phyloP scores from a whole-genome alignment of 2,888 invertebrate genomes.

The Pachycephus smyrnensis region DNA sequence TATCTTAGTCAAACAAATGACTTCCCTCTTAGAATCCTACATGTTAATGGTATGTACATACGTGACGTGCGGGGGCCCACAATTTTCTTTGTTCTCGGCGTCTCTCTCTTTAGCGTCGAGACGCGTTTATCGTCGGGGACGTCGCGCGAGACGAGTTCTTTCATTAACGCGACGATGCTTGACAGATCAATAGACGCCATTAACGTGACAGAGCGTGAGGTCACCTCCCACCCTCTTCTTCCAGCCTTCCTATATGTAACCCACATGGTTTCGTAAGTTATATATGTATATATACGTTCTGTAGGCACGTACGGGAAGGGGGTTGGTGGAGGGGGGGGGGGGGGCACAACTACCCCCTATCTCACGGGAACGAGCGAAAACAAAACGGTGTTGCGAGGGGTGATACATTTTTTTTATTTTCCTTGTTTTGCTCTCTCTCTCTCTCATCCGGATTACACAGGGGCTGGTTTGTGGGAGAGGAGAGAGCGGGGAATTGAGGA shows the following conservation, averaged over 20 bases:
- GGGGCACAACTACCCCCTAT: not conserved
- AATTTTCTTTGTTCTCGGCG: not conserved
- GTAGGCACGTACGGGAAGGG: not conserved
- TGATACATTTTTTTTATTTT: not conserved
- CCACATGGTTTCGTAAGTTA: not conserved
- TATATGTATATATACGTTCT: not conserved
- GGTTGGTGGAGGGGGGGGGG: not conserved
- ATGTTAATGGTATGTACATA: too few relatives aligned
- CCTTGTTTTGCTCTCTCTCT: not conserved
- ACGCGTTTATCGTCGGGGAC: not conserved
- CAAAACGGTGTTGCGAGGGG: not conserved
- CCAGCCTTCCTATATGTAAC: not conserved
- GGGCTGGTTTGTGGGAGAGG: not conserved
- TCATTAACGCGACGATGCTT: not conserved
- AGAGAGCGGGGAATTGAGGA: not conserved
- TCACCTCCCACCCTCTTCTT: not conserved
- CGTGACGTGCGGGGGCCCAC: not conserved
- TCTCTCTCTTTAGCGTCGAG: not conserved
- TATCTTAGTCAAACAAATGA: not conserved
- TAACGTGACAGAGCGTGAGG: not conserved
- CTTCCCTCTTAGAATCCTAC: not conserved
- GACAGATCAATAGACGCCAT: not conserved
- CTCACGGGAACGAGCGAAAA: not conserved
- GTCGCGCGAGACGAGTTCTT: not conserved
- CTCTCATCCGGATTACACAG: not conserved